Evolutionary conservation across 2,113 vertebrate genomes (phyloP).

Genomic region (Bambusicola thoracicus): DNA sequence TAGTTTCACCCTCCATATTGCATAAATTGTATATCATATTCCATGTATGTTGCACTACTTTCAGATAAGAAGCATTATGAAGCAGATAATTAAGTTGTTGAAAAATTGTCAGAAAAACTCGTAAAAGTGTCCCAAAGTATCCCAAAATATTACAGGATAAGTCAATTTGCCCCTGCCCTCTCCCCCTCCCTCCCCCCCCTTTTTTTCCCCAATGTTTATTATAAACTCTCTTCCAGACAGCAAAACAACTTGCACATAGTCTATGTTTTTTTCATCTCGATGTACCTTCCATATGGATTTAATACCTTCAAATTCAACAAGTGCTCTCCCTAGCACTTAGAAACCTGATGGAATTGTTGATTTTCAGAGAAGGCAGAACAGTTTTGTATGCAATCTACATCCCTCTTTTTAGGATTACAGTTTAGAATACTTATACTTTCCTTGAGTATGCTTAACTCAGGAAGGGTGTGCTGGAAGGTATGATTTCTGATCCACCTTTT

Average conservation of each 20-base stretch:
- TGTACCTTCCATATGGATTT: background rate
- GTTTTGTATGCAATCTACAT: background rate
- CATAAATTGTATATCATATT: conserved; percentile 16
- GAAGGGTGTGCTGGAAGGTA: background rate
- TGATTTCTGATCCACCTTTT: background rate
- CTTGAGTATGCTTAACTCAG: background rate
- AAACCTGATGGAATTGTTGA: background rate
- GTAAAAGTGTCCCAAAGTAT: background rate
- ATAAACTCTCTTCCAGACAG: background rate
- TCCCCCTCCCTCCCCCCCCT: no score
- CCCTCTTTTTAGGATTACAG: background rate
- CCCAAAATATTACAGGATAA: background rate
- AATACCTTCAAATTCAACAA: background rate
- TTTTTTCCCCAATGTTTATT: background rate
- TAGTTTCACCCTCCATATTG: background rate
- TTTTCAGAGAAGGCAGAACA: background rate
- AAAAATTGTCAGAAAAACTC: background rate
- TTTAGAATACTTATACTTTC: background rate
- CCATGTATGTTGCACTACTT: background rate
- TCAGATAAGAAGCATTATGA: conserved; percentile 50
- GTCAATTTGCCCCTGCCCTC: background rate
- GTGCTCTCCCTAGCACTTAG: background rate
- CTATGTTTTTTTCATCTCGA: background rate
- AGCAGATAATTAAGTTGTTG: conserved; percentile 8
- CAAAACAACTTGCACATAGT: background rate